Conservation (phyloP, 2,888 invertebrate species). For the Stenchaetothrips biformis region DNA sequence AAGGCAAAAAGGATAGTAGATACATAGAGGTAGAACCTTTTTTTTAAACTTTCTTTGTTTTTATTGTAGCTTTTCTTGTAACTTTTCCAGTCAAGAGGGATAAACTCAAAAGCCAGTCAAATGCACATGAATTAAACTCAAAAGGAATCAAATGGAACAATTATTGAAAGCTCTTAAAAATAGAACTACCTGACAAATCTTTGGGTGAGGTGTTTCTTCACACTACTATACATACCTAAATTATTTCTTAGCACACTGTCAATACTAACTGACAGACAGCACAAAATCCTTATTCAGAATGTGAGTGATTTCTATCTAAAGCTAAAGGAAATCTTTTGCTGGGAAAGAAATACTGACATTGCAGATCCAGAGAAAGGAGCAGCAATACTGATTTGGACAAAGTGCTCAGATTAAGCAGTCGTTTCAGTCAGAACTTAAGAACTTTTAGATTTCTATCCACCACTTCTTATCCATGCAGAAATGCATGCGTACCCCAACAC, state of each 20-base stretch:
- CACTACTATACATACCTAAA: neutral
- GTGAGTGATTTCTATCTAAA: neutral
- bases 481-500: too few relatives aligned
- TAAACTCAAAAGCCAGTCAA: neutral
- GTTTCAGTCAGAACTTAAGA: too few relatives aligned
- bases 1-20: slow-evolving; percentile 10
- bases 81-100: neutral
- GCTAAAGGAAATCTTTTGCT: neutral
- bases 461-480: too few relatives aligned
- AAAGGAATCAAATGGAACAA: too few relatives aligned
- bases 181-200: neutral
- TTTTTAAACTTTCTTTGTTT: neutral
- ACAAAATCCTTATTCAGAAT: neutral
- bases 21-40: neutral
- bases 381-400: too few relatives aligned
- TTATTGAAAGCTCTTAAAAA: too few relatives aligned
- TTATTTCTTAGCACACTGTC: neutral
- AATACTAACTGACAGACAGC: neutral
- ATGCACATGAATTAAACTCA: too few relatives aligned
- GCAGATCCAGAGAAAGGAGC: too few relatives aligned
- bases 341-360: too few relatives aligned
- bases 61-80: too few relatives aligned
- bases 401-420: too few relatives aligned
- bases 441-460: too few relatives aligned
- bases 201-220: neutral